These are phyloP conservation scores for Megalurothrips usitatus DNA, from an alignment of 2,888 invertebrate species.

Conservation along the genomic window DNA sequence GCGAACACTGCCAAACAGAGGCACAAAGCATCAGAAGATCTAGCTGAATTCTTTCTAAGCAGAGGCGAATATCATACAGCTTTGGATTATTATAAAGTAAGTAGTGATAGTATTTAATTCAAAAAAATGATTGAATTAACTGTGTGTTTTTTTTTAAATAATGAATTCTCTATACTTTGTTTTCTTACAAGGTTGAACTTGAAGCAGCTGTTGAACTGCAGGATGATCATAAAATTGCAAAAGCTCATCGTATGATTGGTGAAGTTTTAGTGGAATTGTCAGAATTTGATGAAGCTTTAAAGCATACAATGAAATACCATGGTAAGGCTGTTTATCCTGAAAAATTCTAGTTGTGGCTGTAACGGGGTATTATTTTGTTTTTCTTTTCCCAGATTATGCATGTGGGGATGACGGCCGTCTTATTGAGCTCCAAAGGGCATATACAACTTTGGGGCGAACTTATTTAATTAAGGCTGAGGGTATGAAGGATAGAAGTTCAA, in stretches of 20 bases:
- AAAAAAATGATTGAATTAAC: neutral
- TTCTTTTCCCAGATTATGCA: neutral
- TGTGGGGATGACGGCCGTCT: neutral
- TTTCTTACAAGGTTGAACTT: neutral
- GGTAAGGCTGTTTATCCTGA: neutral
- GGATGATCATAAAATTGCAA: neutral
- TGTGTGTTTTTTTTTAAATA: neutral
- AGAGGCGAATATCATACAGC: neutral
- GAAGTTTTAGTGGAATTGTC: neutral
- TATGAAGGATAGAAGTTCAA: neutral
- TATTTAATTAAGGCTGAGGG: neutral
- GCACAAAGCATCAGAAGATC: neutral
- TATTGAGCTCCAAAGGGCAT: neutral
- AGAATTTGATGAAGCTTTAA: neutral
- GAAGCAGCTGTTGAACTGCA: neutral
- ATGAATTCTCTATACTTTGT: neutral
- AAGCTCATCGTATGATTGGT: neutral
- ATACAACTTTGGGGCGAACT: neutral
- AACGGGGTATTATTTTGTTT: neutral
- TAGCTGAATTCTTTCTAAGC: neutral
- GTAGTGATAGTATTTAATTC: neutral
- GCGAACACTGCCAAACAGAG: neutral
- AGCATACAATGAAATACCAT: neutral
- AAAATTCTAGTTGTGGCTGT: neutral
- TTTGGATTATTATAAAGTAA: neutral